Conservation (phyloP, 2,797 vertebrate genomes). For the Coilia nasus region DNA sequence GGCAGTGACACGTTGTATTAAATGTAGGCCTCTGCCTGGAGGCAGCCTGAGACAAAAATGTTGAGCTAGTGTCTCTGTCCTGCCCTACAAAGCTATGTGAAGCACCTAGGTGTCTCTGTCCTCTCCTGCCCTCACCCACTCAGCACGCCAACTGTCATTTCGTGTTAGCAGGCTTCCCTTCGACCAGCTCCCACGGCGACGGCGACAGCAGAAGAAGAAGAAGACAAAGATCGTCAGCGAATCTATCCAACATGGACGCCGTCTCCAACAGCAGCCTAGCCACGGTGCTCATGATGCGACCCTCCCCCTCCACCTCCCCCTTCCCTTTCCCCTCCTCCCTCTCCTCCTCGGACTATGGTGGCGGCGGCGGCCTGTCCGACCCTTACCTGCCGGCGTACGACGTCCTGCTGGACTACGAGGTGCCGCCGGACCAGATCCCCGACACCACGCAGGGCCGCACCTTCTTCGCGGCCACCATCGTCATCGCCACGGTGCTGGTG, state of each 20-base stretch:
- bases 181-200: neutral
- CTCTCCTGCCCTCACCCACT: neutral
- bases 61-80: neutral
- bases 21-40: neutral
- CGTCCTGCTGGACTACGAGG: constrained; percentile 79
- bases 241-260: neutral
- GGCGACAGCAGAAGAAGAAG: too few species aligned
- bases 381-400: constrained; percentile 76
- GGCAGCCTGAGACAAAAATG: neutral
- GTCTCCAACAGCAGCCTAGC: neutral
- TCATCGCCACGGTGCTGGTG: constrained; percentile 85
- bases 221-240: neutral
- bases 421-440: constrained; percentile 82
- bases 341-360: constrained; percentile 29
- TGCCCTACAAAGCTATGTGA: neutral
- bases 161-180: neutral
- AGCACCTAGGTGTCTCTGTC: too few species aligned
- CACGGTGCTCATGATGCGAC: neutral
- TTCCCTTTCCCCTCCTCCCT: too few species aligned
- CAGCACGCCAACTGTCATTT: neutral
- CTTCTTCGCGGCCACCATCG: constrained; percentile 89
- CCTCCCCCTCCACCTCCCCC: too few species aligned
- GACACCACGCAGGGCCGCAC: constrained; percentile 88
- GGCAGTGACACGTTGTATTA: too few species aligned
- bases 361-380: constrained; percentile 58